These are phyloP conservation scores for Ephestia elutella DNA, from an alignment of 1,140 invertebrate genomes.

Conservation along the genomic window DNA sequence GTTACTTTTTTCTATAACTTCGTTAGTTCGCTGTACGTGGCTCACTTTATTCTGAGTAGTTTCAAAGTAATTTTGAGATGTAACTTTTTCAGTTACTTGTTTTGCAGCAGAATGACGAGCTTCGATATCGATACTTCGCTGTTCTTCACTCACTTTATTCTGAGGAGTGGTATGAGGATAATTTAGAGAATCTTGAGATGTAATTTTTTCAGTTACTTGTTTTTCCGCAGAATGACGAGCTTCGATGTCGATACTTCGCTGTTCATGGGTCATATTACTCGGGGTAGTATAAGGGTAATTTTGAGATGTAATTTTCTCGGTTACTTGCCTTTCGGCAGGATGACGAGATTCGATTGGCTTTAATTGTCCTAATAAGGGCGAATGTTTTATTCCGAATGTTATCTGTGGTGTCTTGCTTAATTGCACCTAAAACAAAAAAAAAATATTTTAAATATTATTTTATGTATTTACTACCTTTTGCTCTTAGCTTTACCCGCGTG, in stretches of 20 bases:
- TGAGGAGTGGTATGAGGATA: no score
- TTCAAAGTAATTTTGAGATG: conserved; percentile 14
- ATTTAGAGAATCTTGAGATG: conserved; percentile 14
- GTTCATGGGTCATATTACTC: neutral
- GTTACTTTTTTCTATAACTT: conserved; percentile 12
- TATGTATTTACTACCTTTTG: no score
- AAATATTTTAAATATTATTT: neutral
- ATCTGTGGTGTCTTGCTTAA: conserved; percentile 59
- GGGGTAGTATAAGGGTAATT: conserved; percentile 10
- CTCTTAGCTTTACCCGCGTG: no score
- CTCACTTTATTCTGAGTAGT: conserved; percentile 8
- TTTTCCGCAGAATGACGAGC: conserved; percentile 21
- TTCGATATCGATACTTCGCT: no score
- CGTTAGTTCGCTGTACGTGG: conserved; percentile 11
- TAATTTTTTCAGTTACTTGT: conserved; percentile 20
- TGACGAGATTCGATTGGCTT: conserved; percentile 42
- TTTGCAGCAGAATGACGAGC: conserved; percentile 21
- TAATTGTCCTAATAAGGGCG: conserved; percentile 82
- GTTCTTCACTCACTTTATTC: no score
- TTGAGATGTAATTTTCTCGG: conserved; percentile 19
- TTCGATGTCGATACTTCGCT: conserved; percentile 26
- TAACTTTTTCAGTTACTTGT: conserved; percentile 20
- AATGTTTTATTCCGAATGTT: conserved; percentile 91
- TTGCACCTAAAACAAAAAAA: conserved; percentile 46
- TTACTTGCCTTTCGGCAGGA: conserved; percentile 18